Evolutionary conservation across 1,140 invertebrate species (phyloP).

Genomic region (Asobara japonica): DNA sequence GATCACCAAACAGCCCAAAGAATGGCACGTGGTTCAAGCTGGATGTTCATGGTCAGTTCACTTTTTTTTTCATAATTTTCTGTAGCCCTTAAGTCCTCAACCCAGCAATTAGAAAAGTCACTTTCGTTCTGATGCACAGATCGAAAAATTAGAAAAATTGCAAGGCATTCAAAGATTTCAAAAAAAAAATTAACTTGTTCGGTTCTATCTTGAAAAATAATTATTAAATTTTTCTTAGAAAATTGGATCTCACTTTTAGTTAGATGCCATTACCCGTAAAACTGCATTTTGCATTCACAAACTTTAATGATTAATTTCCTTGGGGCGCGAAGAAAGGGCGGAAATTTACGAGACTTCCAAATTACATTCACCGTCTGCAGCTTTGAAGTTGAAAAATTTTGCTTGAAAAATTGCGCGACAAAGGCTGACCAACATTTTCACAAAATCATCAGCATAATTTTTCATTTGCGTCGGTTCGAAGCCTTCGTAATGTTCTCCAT

Average conservation of each 20-base stretch:
- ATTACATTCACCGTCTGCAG: not conserved
- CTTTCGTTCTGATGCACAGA: no score
- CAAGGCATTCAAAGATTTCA: no score
- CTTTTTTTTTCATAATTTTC: not conserved
- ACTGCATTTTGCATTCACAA: not conserved
- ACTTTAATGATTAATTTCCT: not conserved
- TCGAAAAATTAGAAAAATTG: no score
- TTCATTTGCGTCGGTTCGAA: no score
- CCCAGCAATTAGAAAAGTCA: no score
- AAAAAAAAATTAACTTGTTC: no score
- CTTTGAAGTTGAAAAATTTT: no score
- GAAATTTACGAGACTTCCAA: not conserved
- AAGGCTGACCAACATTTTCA: no score
- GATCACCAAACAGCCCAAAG: constrained; percentile 87
- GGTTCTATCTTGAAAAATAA: not conserved
- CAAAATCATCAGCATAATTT: no score
- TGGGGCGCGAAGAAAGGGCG: not conserved
- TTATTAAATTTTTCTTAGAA: constrained; percentile 6
- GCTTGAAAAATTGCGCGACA: no score
- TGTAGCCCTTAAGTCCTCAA: not conserved
- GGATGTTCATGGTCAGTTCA: constrained; percentile 84
- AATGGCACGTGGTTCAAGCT: constrained; percentile 97
- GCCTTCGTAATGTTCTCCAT: no score
- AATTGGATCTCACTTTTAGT: not conserved
- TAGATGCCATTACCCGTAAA: not conserved